These are phyloP conservation scores for Prionailurus bengalensis DNA, from an alignment of 2,113 vertebrate genomes.

Conservation along the genomic window DNA sequence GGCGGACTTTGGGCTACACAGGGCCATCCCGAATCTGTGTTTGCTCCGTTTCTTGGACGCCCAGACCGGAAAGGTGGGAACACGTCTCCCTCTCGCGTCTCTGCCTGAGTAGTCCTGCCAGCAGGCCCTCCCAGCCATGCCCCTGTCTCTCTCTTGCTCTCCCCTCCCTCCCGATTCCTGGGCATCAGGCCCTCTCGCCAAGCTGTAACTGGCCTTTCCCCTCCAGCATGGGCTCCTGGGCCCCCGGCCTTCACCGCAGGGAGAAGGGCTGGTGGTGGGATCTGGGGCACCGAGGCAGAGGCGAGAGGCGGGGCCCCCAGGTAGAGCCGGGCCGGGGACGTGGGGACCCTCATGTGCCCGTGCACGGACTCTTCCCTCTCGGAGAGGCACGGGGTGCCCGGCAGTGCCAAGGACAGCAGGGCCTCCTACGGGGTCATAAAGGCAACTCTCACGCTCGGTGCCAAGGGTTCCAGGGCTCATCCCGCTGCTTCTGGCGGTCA, in stretches of 20 bases:
- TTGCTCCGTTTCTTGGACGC: neutral
- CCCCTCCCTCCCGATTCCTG: too few relatives aligned
- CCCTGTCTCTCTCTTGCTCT: neutral
- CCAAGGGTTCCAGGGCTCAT: too few relatives aligned
- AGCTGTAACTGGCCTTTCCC: neutral
- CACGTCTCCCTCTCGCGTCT: neutral
- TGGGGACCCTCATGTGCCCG: fast-evolving
- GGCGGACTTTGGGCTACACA: neutral
- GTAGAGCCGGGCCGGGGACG: neutral
- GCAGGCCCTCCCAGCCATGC: neutral
- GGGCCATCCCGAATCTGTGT: neutral
- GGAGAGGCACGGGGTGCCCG: neutral
- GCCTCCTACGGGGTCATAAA: neutral
- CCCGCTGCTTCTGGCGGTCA: neutral
- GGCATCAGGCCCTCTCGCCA: neutral
- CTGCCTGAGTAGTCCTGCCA: too few relatives aligned
- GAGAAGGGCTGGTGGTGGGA: neutral
- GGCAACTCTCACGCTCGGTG: neutral
- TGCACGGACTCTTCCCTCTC: neutral
- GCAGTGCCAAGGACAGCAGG: neutral
- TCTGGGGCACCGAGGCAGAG: fast-evolving
- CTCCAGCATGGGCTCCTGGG: neutral
- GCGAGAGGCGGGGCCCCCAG: too few relatives aligned
- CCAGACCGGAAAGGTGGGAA: neutral
- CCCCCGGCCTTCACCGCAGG: too few relatives aligned